A percentile compares a stretch with the other conserved stretches of the same genome.
These are phyloP conservation scores for Coelopa frigida DNA, from an alignment of 1,140 invertebrate genomes.

Conservation along the genomic window DNA sequence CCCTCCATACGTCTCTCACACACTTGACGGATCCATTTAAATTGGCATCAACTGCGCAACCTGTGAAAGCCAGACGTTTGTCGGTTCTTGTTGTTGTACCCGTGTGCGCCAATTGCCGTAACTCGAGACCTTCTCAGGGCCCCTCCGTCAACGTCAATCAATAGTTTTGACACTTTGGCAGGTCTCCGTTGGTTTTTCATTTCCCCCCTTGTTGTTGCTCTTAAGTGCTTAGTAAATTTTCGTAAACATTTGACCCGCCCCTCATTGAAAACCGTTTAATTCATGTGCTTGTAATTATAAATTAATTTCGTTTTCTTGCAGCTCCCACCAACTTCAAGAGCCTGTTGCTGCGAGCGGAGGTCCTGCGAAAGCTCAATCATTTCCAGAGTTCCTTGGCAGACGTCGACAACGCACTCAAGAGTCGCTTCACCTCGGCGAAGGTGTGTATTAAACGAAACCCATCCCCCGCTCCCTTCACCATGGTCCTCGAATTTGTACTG, in stretches of 20 bases:
- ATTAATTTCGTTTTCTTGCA: constrained; percentile 47
- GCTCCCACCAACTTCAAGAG: constrained; percentile 62
- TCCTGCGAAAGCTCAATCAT: constrained; percentile 55
- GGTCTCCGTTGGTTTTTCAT: not conserved
- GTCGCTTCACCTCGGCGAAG: constrained; percentile 67
- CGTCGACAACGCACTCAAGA: constrained; percentile 58
- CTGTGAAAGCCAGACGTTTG: too few species aligned
- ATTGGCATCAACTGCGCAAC: constrained; percentile 3
- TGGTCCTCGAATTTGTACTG: too few species aligned
- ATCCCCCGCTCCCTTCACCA: too few species aligned
- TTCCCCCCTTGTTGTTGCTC: not conserved
- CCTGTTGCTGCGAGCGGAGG: constrained; percentile 61
- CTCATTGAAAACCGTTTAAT: not conserved
- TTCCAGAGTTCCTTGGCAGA: constrained; percentile 61
- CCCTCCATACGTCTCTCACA: not conserved
- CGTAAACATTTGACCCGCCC: not conserved
- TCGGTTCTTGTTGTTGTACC: too few species aligned
- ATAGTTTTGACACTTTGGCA: not conserved
- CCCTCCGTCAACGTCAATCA: not conserved
- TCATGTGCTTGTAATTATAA: too few species aligned
- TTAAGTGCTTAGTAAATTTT: too few species aligned
- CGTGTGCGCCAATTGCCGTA: too few species aligned
- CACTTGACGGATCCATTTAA: constrained; percentile 5
- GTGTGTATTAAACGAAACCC: constrained; percentile 47
- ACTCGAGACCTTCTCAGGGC: too few species aligned